Evolutionary conservation across 2,888 invertebrate genomes (phyloP).

Genomic region (Reticulitermes lucifugus): DNA sequence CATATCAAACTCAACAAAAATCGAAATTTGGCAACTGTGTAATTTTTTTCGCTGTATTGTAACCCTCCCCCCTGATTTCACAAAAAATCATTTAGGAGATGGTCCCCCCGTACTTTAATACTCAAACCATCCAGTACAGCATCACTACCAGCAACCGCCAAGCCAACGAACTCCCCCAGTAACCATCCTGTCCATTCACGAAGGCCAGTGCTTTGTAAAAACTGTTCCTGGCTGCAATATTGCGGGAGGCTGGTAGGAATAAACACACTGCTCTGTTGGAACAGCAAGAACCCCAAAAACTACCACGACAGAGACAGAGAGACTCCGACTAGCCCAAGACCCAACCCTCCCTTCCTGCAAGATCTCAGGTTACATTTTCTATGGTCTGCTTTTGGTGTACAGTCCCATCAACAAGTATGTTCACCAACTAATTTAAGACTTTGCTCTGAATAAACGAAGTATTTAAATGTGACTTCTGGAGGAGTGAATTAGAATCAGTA

Average conservation of each 20-base stretch:
- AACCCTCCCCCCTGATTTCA: neutral
- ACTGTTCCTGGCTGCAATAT: neutral
- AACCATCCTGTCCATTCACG: constrained; percentile 17
- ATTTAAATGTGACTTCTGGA: no score
- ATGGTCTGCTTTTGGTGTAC: constrained; percentile 17
- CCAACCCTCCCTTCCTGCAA: constrained; percentile 21
- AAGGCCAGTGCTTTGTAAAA: constrained; percentile 17
- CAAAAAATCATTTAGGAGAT: constrained; percentile 29
- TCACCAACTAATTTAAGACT: neutral
- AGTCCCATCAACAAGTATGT: constrained; percentile 21
- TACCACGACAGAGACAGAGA: neutral
- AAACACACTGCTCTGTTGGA: constrained; percentile 26
- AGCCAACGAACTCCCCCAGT: neutral
- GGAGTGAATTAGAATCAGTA: no score
- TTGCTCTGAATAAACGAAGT: no score
- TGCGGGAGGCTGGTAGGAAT: neutral
- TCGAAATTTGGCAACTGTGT: constrained; percentile 17
- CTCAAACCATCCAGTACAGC: neutral
- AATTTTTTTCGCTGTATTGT: neutral
- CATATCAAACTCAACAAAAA: neutral
- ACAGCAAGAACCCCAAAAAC: constrained; percentile 41
- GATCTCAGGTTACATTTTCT: constrained; percentile 36
- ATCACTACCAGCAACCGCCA: neutral
- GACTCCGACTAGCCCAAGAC: neutral
- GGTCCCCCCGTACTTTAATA: neutral